Evolutionary conservation across 2,113 vertebrate species (phyloP).

Genomic region (Romanogobio albipinnatus): DNA sequence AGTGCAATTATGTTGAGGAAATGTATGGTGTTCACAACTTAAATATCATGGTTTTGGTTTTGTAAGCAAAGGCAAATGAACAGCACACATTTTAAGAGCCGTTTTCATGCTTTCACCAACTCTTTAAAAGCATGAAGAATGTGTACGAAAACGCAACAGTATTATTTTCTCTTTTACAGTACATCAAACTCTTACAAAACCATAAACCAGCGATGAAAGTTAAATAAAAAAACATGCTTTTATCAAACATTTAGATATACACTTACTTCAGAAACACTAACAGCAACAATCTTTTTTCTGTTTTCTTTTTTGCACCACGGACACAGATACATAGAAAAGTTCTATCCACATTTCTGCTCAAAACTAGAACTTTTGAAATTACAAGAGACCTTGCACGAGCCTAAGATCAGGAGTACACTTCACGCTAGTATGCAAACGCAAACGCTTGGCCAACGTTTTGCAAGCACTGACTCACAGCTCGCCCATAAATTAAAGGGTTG

Average conservation of each 20-base stretch:
- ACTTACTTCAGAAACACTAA: conserved; percentile 81
- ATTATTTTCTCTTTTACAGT: conserved; percentile 63
- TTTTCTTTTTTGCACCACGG: conserved; percentile 79
- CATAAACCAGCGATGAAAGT: conserved; percentile 65
- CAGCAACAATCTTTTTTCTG: conserved; percentile 77
- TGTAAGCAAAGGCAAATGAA: conserved; percentile 65
- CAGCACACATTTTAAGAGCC: conserved; percentile 62
- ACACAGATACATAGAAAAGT: conserved; percentile 91
- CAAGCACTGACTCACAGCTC: background rate
- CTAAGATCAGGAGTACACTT: conserved; percentile 70
- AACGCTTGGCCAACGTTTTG: background rate
- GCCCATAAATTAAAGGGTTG: background rate
- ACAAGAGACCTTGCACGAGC: conserved; percentile 88
- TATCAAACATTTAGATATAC: conserved; percentile 87
- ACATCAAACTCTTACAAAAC: conserved; percentile 70
- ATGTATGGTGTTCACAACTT: conserved; percentile 57
- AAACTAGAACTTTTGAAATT: conserved; percentile 90
- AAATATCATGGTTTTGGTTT: conserved; percentile 59
- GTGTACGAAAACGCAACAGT: conserved; percentile 61
- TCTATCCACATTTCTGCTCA: conserved; percentile 84
- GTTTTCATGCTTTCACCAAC: conserved; percentile 74
- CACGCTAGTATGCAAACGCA: background rate
- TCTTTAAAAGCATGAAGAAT: conserved; percentile 72
- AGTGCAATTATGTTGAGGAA: conserved; percentile 67
- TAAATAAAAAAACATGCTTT: conserved; percentile 82